Conservation (phyloP, 2,888 invertebrate species). For the Acrobasis suavella region DNA sequence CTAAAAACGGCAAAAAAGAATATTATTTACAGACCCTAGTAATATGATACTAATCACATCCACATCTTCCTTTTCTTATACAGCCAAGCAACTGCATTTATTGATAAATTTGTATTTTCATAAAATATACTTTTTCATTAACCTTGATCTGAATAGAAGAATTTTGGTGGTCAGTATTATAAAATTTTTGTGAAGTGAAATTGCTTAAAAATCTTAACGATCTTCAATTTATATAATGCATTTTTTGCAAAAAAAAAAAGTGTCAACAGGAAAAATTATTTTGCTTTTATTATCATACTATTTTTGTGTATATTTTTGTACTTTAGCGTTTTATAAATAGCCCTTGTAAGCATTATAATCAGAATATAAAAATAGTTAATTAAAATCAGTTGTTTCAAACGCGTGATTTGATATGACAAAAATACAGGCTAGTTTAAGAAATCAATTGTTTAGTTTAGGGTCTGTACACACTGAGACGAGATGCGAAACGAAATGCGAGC, state of each 20-base stretch:
- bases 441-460: no score
- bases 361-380: not conserved
- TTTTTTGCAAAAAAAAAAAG: not conserved
- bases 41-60: no score
- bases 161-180: not conserved
- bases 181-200: not conserved
- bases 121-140: no score
- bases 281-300: not conserved
- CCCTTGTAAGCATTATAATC: not conserved
- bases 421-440: no score
- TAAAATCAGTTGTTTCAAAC: no score
- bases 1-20: slow-evolving; percentile 2
- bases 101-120: no score
- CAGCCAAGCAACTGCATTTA: no score
- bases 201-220: not conserved
- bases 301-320: slow-evolving; percentile 16
- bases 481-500: no score
- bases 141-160: not conserved
- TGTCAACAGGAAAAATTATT: not conserved
- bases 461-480: no score
- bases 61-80: no score
- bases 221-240: not conserved
- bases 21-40: not conserved
- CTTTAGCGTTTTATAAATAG: slow-evolving; percentile 9
- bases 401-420: no score